A percentile compares a stretch with the other conserved stretches of the same genome.
These are phyloP conservation scores for Athripsodes cinereus DNA, from an alignment of 2,888 invertebrate genomes.

Conservation along the genomic window DNA sequence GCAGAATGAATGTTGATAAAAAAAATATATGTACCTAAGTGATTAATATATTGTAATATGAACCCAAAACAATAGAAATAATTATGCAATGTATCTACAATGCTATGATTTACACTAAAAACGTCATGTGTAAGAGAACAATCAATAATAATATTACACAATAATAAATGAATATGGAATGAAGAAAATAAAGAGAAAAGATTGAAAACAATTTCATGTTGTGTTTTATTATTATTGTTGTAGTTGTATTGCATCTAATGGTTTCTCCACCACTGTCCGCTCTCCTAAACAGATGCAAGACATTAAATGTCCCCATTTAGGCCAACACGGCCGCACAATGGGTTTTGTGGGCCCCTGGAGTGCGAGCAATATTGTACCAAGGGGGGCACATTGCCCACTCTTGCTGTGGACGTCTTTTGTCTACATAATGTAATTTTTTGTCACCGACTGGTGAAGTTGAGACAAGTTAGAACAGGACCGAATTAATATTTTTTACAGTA, in stretches of 20 bases:
- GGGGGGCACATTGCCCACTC: constrained; percentile 16
- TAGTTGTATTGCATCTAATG: not conserved
- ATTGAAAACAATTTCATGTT: no score
- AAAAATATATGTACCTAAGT: no score
- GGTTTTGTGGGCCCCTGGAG: not conserved
- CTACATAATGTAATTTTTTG: constrained; percentile 27
- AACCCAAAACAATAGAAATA: no score
- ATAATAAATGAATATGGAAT: no score
- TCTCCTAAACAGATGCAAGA: constrained; percentile 7
- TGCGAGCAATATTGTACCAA: constrained; percentile 1
- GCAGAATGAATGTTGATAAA: no score
- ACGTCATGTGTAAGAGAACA: no score
- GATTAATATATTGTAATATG: no score
- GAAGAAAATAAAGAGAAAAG: no score
- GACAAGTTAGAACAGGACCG: not conserved
- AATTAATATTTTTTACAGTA: no score
- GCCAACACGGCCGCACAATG: not conserved
- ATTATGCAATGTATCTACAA: no score
- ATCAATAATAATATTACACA: no score
- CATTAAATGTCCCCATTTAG: constrained; percentile 3
- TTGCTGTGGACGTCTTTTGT: constrained; percentile 23
- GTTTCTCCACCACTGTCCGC: not conserved
- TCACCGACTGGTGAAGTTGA: constrained; percentile 19
- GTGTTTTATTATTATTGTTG: not conserved
- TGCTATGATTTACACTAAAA: no score